Base-by-base conservation (phyloP, 2,113 vertebrate genomes). In the Perccottus glenii region DNA sequence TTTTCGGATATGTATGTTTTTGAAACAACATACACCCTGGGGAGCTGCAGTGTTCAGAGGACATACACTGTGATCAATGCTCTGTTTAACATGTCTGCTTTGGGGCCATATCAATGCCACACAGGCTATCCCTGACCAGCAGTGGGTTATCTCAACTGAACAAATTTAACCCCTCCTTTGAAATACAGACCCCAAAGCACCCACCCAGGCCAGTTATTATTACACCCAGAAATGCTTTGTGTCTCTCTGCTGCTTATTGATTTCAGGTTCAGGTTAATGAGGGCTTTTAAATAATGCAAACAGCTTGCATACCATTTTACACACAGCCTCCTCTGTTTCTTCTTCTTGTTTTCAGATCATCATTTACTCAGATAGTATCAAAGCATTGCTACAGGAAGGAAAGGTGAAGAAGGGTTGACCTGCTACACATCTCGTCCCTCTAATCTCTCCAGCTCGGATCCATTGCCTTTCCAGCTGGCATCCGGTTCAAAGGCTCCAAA, bases 281-380 rank as follows among this genome's bases (percentile, higher is more conserved):
- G 78, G 80, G 64, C 60, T 83, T 59, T 82, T 91, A 85, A 91
- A 91, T 89, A 90, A 89, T 92, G 83, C 85, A 90, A 77, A 75
- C 75, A 45, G 19, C 46, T 48, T 67, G 64, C 50, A 58, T 43
- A 67, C 33, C 15, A 8, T 15, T 15, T 16, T 8, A 50, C 15
- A 42, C 15, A 15, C 38, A 43, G 53, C 44, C 5, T 11, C 36
- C 10, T 15, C 19, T 36, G 15, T 47, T 38, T 53, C 51, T 35
- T 73, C 67, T 40, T 67, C 5, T 69, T 16, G 12, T 49, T 43
- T 73, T 11, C 33, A 42, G 33, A 9, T 12, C 6, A n/a, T 73
- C 43, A 38, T 44, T 63, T 67, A 46, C 51, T 52, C 33, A 32
- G 19, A 43, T 16, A 14, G 38, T 75, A 64, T 66, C 81, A 55